Evolutionary conservation across 2,888 invertebrate species (phyloP), one percentile per base, ranked within the genome.

Genomic region (Cataglyphis albicans): DNA sequence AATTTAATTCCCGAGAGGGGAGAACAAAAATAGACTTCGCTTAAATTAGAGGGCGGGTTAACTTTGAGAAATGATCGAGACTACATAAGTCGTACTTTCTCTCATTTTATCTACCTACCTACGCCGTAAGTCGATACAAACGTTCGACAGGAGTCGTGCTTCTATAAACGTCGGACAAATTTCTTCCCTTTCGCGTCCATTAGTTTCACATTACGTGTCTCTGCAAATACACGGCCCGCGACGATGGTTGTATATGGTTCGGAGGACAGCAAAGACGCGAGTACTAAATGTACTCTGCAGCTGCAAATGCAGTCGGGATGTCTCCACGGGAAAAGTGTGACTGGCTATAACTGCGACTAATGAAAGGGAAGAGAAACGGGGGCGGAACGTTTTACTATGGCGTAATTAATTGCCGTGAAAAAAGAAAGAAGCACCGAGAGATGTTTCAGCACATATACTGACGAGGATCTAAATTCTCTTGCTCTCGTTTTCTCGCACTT

Each of bases 201-300:
- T 78, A 78, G 78, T 48, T 78, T 78, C 72, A n/a, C 78, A 35
- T 78, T 70, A 70, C 78, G 78, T 61, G 48, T 72, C n/a, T n/a
- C 59, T 18, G 59, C 72, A 72, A 59, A 72, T 59, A 72, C 59
- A 44, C 18, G 5, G 4, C 7, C 15, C 5, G n/a, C 78, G 12
- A 75, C 21, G 25, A 7, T 18, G 21, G 18, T 64, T 38, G 25
- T 65, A 52, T 29, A 25, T 25, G 25, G n/a, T 29, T 38, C 12
- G n/a, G n/a, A 65, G 55, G 10, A 32, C 52, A 25, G 35, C 41
- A 12, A 18, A 70, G 57, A 59, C n/a, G 55, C 55, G 55, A 29
- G 35, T 76, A 41, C 29, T 57, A 78, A 41, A 78, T 59, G 72
- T 44, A 38, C 12, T 32, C 32, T 38, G 57, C 57, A 57, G 38